Percentiles rank a stretch among this genome's conserved stretches.
phyloP scores from a whole-genome alignment of 2,113 vertebrate genomes.

The Craseonycteris thonglongyai region DNA sequence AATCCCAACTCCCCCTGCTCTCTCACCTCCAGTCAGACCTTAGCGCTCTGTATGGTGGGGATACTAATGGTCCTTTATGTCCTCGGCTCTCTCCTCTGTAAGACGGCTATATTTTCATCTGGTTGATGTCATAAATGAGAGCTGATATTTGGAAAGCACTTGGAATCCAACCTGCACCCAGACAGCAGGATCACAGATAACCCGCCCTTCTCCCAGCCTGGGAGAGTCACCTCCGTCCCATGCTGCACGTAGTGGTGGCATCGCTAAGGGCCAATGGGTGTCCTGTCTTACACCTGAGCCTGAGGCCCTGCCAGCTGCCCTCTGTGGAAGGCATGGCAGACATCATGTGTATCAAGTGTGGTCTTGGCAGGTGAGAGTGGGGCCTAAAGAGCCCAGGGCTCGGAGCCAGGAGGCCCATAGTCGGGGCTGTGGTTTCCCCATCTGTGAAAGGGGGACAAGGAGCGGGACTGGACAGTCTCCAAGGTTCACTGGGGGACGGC shows the following conservation, averaged over 20 bases:
- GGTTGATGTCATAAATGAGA: background rate
- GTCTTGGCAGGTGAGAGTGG: background rate
- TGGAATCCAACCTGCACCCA: background rate
- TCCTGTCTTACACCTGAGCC: background rate
- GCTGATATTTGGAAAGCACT: background rate
- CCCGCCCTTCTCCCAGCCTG: background rate
- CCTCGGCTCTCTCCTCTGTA: background rate
- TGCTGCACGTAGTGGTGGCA: background rate
- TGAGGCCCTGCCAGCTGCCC: background rate
- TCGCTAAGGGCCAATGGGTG: background rate
- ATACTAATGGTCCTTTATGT: background rate
- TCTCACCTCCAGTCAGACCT: background rate
- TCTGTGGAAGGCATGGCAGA: background rate
- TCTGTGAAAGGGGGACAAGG: background rate
- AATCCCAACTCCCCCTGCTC: background rate
- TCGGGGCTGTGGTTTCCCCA: background rate
- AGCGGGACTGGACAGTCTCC: background rate
- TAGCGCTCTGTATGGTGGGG: background rate
- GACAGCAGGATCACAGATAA: background rate
- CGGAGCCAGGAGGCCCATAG: background rate
- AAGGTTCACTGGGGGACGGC: background rate
- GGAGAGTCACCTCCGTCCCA: background rate
- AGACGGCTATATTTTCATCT: background rate
- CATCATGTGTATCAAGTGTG: background rate
- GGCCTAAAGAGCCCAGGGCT: background rate